Percentiles rank a stretch among this genome's conserved stretches.
phyloP scores from a whole-genome alignment of 2,888 invertebrate species.

The Macaria notata region DNA sequence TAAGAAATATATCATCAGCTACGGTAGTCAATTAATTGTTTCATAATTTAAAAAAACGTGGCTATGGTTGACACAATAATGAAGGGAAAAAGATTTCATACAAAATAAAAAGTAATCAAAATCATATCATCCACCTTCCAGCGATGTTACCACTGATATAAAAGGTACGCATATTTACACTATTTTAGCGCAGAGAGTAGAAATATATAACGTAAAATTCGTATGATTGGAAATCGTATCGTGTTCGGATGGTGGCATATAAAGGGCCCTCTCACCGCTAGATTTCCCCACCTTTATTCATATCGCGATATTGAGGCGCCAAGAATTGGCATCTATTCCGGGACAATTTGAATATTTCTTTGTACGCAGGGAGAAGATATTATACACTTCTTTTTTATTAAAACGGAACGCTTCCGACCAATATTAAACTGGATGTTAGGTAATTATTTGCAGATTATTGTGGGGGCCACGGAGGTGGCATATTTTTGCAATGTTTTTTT shows the following conservation, averaged over 20 bases:
- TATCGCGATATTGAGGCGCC: conserved; percentile 42
- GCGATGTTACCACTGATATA: too few species aligned
- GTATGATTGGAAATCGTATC: not conserved
- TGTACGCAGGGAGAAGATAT: conserved; percentile 32
- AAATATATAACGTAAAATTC: too few species aligned
- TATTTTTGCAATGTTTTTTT: not conserved
- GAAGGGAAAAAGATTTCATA: too few species aligned
- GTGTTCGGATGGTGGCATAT: not conserved
- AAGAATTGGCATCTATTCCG: conserved; percentile 41
- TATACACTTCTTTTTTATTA: conserved; percentile 18
- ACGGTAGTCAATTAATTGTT: too few species aligned
- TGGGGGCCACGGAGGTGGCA: not conserved
- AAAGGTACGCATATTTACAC: too few species aligned
- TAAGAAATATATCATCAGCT: too few species aligned
- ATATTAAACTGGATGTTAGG: conserved; percentile 17
- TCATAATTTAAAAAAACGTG: too few species aligned
- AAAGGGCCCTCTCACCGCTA: not conserved
- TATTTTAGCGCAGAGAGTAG: too few species aligned
- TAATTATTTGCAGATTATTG: conserved; percentile 17
- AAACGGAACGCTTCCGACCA: conserved; percentile 11
- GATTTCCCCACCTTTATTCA: conserved; percentile 45
- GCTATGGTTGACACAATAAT: too few species aligned
- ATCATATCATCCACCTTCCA: too few species aligned
- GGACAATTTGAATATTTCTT: conserved; percentile 45
- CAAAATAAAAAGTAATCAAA: too few species aligned